Percentiles rank a stretch among this genome's conserved stretches.
Conservation (phyloP, 2,797 vertebrate genomes). For the Podarcis siculus region DNA sequence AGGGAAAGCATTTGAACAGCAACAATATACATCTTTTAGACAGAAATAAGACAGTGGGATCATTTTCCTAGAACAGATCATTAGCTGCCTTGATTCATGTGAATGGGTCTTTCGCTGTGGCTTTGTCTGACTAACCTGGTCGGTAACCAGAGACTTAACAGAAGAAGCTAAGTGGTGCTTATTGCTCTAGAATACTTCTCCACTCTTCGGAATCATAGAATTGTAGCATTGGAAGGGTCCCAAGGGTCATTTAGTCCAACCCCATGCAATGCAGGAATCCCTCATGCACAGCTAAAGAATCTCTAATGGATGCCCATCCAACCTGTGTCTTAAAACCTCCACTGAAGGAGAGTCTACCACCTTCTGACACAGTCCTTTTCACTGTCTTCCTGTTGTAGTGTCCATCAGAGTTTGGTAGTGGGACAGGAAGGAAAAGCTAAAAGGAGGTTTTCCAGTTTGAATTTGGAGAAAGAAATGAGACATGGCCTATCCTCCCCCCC, state of each 20-base stretch:
- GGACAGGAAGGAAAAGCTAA: neutral
- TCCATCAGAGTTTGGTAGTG: neutral
- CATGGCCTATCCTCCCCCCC: neutral
- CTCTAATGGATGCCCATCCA: no score
- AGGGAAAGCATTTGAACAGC: neutral
- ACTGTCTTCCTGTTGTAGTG: neutral
- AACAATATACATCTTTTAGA: neutral
- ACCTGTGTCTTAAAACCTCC: no score
- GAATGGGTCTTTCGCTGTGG: neutral
- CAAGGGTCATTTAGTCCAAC: no score
- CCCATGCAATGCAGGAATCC: no score
- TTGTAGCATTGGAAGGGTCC: no score
- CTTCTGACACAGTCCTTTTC: no score
- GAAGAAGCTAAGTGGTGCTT: neutral
- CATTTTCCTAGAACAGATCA: neutral
- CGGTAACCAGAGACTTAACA: neutral
- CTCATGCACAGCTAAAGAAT: no score
- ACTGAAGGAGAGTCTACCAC: no score
- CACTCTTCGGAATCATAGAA: neutral
- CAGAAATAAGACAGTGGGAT: neutral
- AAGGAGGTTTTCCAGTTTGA: no score
- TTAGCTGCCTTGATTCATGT: neutral
- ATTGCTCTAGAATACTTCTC: neutral
- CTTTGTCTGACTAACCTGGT: neutral
- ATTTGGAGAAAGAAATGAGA: neutral